A percentile compares a stretch with the other conserved stretches of the same genome.
These are phyloP conservation scores for Candidula unifasciata DNA, from an alignment of 2,888 invertebrate species.

Conservation along the genomic window DNA sequence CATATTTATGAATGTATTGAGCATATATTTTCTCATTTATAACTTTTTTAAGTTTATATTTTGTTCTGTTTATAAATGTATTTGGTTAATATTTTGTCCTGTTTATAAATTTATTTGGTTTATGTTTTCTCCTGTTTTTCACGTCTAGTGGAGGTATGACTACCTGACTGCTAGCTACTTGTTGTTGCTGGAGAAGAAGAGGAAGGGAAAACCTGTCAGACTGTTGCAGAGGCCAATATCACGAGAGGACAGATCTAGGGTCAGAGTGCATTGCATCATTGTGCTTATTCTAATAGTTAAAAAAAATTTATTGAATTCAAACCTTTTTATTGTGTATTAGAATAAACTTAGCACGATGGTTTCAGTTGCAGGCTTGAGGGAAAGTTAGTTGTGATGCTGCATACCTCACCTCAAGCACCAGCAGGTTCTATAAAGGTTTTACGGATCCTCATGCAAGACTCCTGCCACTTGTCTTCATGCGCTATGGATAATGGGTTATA, in stretches of 20 bases:
- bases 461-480: too few species aligned
- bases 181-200: constrained; percentile 83
- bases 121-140: constrained; percentile 62
- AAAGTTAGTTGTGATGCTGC: too few species aligned
- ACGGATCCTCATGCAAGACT: too few species aligned
- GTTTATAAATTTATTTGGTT: neutral
- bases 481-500: too few species aligned
- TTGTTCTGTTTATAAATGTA: neutral
- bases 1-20: too few species aligned
- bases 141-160: constrained; percentile 84
- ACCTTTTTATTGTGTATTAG: too few species aligned
- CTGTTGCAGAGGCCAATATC: constrained; percentile 61
- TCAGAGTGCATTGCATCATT: neutral
- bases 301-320: too few species aligned
- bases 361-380: too few species aligned
- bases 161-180: constrained; percentile 87
- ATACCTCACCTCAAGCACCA: too few species aligned
- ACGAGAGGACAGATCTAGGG: constrained; percentile 52
- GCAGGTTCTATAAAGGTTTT: too few species aligned
- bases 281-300: neutral
- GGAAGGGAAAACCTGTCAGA: constrained; percentile 79
- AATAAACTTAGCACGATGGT: too few species aligned
- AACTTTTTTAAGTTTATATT: neutral
- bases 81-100: constrained; percentile 15
- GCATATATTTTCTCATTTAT: too few species aligned